Percentiles rank a stretch among this genome's conserved stretches.
phyloP scores from a whole-genome alignment of 2,888 invertebrate species.

The Limenitis camilla region DNA sequence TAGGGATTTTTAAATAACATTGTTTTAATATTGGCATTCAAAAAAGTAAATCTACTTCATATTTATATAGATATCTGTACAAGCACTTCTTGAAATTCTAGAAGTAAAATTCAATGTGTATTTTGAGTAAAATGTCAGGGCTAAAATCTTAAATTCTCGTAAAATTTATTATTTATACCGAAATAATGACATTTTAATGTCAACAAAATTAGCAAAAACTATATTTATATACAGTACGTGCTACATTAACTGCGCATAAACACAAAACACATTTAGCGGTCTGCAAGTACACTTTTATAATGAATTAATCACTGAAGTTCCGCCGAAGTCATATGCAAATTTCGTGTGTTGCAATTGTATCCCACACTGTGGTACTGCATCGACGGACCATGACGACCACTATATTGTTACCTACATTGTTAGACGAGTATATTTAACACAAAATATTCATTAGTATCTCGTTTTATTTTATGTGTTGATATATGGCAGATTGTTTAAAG shows the following conservation, averaged over 20 bases:
- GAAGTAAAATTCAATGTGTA: no score
- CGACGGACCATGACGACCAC: conserved; percentile 55
- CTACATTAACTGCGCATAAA: conserved; percentile 10
- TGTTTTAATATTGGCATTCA: no score
- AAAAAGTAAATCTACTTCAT: neutral
- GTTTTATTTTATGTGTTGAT: conserved; percentile 33
- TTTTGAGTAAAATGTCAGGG: no score
- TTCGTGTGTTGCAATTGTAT: conserved; percentile 52
- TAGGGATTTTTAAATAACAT: no score
- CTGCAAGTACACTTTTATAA: conserved; percentile 21
- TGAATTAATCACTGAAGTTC: conserved; percentile 44
- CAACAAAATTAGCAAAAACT: no score
- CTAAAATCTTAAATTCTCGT: no score
- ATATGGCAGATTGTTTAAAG: no score
- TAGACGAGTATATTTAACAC: conserved; percentile 21
- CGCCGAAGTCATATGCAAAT: conserved; percentile 67
- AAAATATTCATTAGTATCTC: conserved; percentile 48
- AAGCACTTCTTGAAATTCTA: no score
- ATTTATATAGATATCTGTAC: no score
- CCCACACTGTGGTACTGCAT: conserved; percentile 41
- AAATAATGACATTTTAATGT: no score
- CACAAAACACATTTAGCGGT: conserved; percentile 14
- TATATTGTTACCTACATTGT: conserved; percentile 36
- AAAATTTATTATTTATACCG: no score
- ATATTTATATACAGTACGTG: neutral